phyloP scores from a whole-genome alignment of 2,797 vertebrate species.

The Spondyliosoma cantharus region DNA sequence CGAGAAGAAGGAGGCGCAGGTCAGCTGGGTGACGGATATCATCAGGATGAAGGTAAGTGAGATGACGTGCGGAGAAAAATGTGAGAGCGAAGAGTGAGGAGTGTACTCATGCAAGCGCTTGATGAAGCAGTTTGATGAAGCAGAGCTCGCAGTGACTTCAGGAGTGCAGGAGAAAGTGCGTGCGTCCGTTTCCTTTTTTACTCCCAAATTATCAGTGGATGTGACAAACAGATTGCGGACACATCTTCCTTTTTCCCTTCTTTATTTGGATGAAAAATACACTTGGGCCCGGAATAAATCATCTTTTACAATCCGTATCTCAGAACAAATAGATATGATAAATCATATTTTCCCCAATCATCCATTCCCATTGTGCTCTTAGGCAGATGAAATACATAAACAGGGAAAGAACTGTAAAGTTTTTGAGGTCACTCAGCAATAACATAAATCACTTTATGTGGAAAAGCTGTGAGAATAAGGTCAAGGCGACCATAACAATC shows the following conservation, averaged over 20 bases:
- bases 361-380: conserved; percentile 58
- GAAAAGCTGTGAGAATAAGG: conserved; percentile 84
- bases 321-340: conserved; percentile 47
- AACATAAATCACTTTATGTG: conserved; percentile 84
- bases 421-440: conserved; percentile 81
- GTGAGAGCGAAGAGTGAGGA: not conserved
- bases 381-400: conserved; percentile 68
- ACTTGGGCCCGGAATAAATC: conserved; percentile 39
- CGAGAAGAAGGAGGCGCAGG: conserved; percentile 88
- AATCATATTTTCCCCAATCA: conserved; percentile 60
- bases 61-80: conserved; percentile 4
- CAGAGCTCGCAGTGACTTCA: not conserved
- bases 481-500: conserved; percentile 80
- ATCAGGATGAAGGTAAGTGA: conserved; percentile 94
- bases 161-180: conserved; percentile 6
- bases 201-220: conserved; percentile 30
- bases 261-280: conserved; percentile 50
- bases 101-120: not conserved
- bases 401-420: conserved; percentile 69
- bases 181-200: not conserved
- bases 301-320: conserved; percentile 51
- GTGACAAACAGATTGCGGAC: conserved; percentile 9
- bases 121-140: conserved; percentile 29
- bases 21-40: conserved; percentile 91
- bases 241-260: conserved; percentile 2